phyloP scores from a whole-genome alignment of 2,888 invertebrate species.

The Holacanthella duospinosa region DNA sequence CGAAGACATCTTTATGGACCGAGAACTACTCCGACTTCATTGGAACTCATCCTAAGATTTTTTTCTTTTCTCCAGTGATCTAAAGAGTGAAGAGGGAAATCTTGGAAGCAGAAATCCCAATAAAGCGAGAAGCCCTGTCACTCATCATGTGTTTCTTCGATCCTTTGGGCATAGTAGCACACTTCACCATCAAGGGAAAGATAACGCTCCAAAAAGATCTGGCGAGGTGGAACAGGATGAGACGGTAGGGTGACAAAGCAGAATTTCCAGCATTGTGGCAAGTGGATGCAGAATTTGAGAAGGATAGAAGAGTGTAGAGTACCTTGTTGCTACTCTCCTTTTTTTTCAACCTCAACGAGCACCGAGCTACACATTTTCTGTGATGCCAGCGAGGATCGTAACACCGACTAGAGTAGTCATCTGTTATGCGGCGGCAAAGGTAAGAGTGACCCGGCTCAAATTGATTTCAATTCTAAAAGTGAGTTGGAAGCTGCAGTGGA shows the following conservation, averaged over 20 bases:
- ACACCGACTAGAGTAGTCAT: background rate
- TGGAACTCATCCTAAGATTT: too few species aligned
- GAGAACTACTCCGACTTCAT: constrained; percentile 14
- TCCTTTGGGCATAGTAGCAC: constrained; percentile 38
- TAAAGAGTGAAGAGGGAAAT: too few species aligned
- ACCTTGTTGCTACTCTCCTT: constrained; percentile 8
- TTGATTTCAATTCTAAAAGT: constrained; percentile 4
- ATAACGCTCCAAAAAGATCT: constrained; percentile 37
- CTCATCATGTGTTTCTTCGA: constrained; percentile 38
- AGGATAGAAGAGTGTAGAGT: background rate
- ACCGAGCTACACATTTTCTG: background rate
- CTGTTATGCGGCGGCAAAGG: background rate
- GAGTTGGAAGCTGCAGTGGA: constrained; percentile 17
- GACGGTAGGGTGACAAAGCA: constrained; percentile 26
- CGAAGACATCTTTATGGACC: background rate
- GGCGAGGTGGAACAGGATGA: constrained; percentile 37
- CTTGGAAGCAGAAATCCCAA: background rate
- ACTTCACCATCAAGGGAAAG: constrained; percentile 33
- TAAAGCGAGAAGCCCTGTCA: constrained; percentile 29
- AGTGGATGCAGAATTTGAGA: constrained; percentile 9
- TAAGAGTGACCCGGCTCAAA: constrained; percentile 11
- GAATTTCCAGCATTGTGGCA: constrained; percentile 12
- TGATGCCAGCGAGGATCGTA: background rate
- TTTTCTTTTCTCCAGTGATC: too few species aligned
- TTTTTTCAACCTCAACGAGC: background rate